phyloP scores from a whole-genome alignment of 1,140 invertebrate genomes.

The Drosophila quadrilineata region DNA sequence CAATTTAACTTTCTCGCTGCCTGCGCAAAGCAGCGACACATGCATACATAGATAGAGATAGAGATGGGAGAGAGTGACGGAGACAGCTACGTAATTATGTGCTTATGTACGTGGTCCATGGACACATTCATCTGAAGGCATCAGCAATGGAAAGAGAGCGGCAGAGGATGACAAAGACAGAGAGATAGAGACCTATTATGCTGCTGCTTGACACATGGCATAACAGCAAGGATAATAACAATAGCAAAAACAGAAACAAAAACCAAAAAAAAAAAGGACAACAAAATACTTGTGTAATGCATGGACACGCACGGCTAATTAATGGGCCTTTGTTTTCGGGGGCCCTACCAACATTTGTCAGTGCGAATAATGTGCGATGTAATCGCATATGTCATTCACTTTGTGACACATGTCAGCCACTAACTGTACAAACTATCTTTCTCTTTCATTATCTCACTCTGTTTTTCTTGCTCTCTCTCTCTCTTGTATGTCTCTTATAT shows the following conservation, averaged over 20 bases:
- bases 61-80: neutral
- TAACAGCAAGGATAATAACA: neutral
- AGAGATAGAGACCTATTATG: too few species aligned
- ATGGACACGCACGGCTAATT: constrained; percentile 72
- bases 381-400: constrained; percentile 42
- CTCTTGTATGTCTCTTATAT: neutral
- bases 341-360: constrained; percentile 46
- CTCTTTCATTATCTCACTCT: too few species aligned
- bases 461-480: too few species aligned
- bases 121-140: constrained; percentile 59
- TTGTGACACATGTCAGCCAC: constrained; percentile 22
- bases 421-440: too few species aligned
- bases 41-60: neutral
- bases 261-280: constrained; percentile 6
- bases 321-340: constrained; percentile 66
- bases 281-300: constrained; percentile 62
- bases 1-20: constrained; percentile 66
- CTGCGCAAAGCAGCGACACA: constrained; percentile 17
- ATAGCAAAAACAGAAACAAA: neutral
- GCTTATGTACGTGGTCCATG: constrained; percentile 39
- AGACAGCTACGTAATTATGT: constrained; percentile 63
- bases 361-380: constrained; percentile 24
- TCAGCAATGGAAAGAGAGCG: too few species aligned
- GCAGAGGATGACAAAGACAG: too few species aligned
- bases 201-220: constrained; percentile 6